Evolutionary conservation across 1,140 invertebrate genomes (phyloP), one percentile per base, ranked within the genome.

Genomic region (Pseudomyrmex flavicornis): DNA sequence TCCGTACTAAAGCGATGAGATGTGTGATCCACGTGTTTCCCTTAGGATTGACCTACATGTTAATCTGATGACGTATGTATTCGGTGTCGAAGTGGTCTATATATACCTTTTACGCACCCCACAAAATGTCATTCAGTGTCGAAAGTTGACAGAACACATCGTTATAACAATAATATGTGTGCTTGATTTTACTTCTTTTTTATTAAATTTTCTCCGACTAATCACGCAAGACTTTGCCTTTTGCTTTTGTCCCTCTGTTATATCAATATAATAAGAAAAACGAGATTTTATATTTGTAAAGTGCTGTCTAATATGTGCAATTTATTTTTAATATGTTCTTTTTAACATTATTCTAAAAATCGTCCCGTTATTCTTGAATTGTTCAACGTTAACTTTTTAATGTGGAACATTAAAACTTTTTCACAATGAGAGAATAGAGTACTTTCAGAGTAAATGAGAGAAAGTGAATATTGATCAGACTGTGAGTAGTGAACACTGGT

Each of bases 391-490:
- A 35, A 35, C 5, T 35, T 35, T 35, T 35, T 5, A n/a, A 48
- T 1, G 8, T 46, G 17, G 10, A 50, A 9, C n/a, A 8, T 65
- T 17, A 17, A 52, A 54, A 52, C 65, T 76, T 76, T 20, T 76
- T 76, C 20, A 20, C 0, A n/a, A 66, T 66, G 20, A 76, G 44
- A 66, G 3, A 13, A 50, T 15, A 0, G 12, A n/a, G n/a, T n/a
- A n/a, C 12, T 9, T 10, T 1, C 22, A 15, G n/a, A 63, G 72
- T 80, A 86, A 88, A 69, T 86, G 77, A 50, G 77, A 79, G 15
- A 84, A 26, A 7, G 52, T n/a, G 52, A 72, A 75, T 89, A 90
- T 83, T 84, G 84, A 89, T 87, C 82, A 87, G 79, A 62, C 72
- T 1, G 73, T 4, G 12, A 89, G 75, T 75, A 68, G 83, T 85